phyloP scores from a whole-genome alignment of 2,113 vertebrate species.

The Oriolus oriolus region DNA sequence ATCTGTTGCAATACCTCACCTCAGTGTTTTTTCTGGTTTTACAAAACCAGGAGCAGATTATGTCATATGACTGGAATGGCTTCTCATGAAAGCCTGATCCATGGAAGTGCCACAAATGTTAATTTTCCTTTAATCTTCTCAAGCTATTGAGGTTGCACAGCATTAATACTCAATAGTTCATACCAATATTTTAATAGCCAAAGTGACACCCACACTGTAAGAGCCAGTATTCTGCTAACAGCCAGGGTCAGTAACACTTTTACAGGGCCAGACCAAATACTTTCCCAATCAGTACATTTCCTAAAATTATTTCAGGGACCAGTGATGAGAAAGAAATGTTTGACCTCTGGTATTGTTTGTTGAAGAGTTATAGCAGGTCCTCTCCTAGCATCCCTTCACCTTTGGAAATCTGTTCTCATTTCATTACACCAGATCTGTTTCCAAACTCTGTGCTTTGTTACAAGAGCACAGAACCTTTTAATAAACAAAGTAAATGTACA shows the following conservation, averaged over 20 bases:
- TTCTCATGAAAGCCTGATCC: not conserved
- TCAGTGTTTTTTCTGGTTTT: not conserved
- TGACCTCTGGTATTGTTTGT: not conserved
- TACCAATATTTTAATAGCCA: conserved; percentile 9
- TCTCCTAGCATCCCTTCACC: not conserved
- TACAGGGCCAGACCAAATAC: conserved; percentile 10
- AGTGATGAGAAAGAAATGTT: conserved; percentile 25
- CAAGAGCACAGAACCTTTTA: not conserved
- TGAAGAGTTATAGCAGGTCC: not conserved
- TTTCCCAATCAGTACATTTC: conserved; percentile 28
- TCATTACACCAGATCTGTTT: not conserved
- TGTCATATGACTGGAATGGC: not conserved
- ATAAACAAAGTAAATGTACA: conserved; percentile 34
- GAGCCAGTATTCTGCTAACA: conserved; percentile 20
- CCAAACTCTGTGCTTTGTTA: not conserved
- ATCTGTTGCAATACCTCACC: not conserved
- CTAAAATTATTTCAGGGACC: not conserved
- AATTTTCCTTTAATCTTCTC: conserved; percentile 26
- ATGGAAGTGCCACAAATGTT: not conserved
- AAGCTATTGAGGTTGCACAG: not conserved
- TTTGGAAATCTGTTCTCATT: conserved; percentile 37
- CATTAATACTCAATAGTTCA: not conserved
- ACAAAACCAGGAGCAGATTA: not conserved
- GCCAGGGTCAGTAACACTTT: conserved; percentile 1
- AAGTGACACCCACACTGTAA: not conserved